phyloP scores from a whole-genome alignment of 2,888 invertebrate genomes.

The Phania funesta region DNA sequence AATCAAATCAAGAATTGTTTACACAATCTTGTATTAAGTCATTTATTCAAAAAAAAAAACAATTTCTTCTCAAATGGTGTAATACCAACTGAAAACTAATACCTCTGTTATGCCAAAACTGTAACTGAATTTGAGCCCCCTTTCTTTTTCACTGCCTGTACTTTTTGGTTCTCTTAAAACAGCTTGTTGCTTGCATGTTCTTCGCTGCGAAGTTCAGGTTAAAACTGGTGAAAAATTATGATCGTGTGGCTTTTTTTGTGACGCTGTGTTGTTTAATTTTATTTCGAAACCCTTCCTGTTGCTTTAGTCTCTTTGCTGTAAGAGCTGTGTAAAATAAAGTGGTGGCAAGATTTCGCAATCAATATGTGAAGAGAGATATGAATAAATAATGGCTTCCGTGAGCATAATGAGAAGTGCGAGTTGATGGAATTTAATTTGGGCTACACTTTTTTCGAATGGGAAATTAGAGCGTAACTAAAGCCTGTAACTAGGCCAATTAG shows the following conservation, averaged over 20 bases:
- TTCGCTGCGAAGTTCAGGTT: slow-evolving; percentile 14
- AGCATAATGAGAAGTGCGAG: neutral
- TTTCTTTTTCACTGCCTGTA: no score
- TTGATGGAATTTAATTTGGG: neutral
- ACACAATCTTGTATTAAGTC: no score
- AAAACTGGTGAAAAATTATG: slow-evolving; percentile 41
- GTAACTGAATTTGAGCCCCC: neutral
- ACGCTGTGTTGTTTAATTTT: neutral
- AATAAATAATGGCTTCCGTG: neutral
- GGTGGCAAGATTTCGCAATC: slow-evolving; percentile 18
- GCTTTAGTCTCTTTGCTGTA: neutral
- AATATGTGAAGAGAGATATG: neutral
- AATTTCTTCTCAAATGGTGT: no score
- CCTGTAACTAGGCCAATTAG: no score
- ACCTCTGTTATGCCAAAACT: no score
- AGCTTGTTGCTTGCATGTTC: neutral
- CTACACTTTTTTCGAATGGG: no score
- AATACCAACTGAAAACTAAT: no score
- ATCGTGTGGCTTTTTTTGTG: neutral
- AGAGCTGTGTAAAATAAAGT: slow-evolving; percentile 12
- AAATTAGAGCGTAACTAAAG: no score
- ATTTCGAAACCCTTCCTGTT: slow-evolving; percentile 5
- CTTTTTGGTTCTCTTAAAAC: neutral
- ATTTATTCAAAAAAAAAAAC: no score
- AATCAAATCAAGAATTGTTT: no score